Base-by-base conservation (phyloP, 2,888 invertebrate genomes). In the Gastrophysa polygoni region DNA sequence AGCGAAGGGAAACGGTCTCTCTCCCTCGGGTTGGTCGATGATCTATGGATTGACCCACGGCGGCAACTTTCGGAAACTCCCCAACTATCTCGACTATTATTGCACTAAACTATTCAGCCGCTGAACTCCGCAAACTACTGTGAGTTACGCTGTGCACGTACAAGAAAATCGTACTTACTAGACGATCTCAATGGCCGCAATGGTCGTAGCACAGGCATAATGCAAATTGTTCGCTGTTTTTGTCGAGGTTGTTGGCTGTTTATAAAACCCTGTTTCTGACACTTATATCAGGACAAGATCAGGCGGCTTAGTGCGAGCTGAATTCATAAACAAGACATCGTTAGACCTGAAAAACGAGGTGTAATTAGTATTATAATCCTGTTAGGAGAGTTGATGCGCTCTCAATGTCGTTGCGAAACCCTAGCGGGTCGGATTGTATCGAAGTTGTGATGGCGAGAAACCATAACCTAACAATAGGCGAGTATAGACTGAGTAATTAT, bases 281-380 rank as follows among this genome's bases (percentile, higher is more conserved):
- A 38, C 38, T 38, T 14, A 38, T 38, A 14, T n/a, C 14, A 7
- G 24, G 24, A 24, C 24, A 7, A 24, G 14, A 14, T 38, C 38
- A 14, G 38, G 4, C 2, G 38, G 38, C 38, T 4, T 38, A n/a
- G 4, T 14, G 38, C 11, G 18, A 20, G 18, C 21, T 21, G 43
- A 43, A 54, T 54, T 43, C 43, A 54, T 54, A 43, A 54, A 54
- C 43, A 54, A 43, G 24, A 21, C 24, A 5, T 20, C 54, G 54
- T 43, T 43, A 48, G 49, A 38, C 32, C 32, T 32, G 32, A 8
- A 32, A 32, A 32, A n/a, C 38, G 34, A 57, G 49, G 59, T 32
- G 47, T 57, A n/a, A n/a, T n/a, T n/a, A n/a, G n/a, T 61, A 57
- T 66, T 57, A 64, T 67, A 61, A 67, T 67, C 64, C 61, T 59